Evolutionary conservation across 2,113 vertebrate genomes (phyloP).

Genomic region (Cygnus buccinator): DNA sequence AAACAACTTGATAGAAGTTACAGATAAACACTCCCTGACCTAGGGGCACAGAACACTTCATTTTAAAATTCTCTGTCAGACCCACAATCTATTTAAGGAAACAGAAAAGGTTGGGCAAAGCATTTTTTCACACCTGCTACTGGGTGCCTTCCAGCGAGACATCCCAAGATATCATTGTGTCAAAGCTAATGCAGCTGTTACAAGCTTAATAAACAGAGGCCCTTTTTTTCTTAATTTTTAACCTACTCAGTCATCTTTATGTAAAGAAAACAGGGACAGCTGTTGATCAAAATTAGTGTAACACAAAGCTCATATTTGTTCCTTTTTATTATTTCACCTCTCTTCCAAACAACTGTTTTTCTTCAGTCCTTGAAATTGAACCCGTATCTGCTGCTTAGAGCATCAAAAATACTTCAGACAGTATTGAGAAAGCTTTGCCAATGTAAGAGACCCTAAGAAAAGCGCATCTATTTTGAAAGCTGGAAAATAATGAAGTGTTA

Average conservation of each 20-base stretch:
- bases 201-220: not conserved
- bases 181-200: constrained; percentile 39
- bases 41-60: not conserved
- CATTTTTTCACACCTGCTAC: constrained; percentile 11
- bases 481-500: not conserved
- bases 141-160: not conserved
- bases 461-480: not conserved
- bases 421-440: not conserved
- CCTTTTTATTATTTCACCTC: not conserved
- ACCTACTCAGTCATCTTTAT: not conserved
- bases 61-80: not conserved
- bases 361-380: not conserved
- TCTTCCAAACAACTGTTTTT: not conserved
- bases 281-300: not conserved
- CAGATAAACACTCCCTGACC: not conserved
- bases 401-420: not conserved
- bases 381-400: not conserved
- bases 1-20: not conserved
- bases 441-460: not conserved
- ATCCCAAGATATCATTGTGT: not conserved
- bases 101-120: not conserved
- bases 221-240: not conserved
- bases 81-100: not conserved
- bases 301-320: not conserved
- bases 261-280: not conserved